Conservation (phyloP, 1,140 invertebrate genomes). For the Drosophila setifemur region DNA sequence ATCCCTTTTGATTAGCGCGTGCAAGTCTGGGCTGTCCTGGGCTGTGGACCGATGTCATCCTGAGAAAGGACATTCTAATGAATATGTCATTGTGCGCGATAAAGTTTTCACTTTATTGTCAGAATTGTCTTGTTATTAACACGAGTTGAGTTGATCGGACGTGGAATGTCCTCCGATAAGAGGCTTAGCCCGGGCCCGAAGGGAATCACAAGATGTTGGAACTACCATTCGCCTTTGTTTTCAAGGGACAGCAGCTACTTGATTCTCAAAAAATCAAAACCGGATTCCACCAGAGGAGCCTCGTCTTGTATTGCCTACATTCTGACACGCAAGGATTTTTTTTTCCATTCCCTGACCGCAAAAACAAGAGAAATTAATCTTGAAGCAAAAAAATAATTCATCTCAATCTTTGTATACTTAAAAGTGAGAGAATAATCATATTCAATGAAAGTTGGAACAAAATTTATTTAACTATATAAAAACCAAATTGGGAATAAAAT, state of each 20-base stretch:
- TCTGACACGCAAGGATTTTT: constrained; percentile 27
- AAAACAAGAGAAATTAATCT: background rate
- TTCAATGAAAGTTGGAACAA: too few relatives aligned
- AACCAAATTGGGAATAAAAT: too few relatives aligned
- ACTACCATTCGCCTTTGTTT: constrained; percentile 37
- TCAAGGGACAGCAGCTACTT: constrained; percentile 11
- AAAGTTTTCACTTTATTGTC: constrained; percentile 57
- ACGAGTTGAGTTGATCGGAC: constrained; percentile 43
- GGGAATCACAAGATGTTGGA: constrained; percentile 9
- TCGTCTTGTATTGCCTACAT: constrained; percentile 23
- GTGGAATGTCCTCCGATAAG: constrained; percentile 39
- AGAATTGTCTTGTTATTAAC: constrained; percentile 53
- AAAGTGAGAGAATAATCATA: too few relatives aligned
- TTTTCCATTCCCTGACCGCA: constrained; percentile 5
- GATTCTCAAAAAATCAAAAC: constrained; percentile 19
- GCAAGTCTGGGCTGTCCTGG: constrained; percentile 26
- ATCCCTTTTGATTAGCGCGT: constrained; percentile 51
- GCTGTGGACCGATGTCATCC: constrained; percentile 41
- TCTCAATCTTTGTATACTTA: too few relatives aligned
- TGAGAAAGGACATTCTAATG: constrained; percentile 54
- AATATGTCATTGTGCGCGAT: constrained; percentile 52
- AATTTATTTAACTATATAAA: too few relatives aligned
- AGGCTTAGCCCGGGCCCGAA: constrained; percentile 19
- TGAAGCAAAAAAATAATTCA: background rate
- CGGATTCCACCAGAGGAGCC: constrained; percentile 17